Evolutionary conservation across 2,113 vertebrate species (phyloP).

Genomic region (Myrmophylax atrothorax): DNA sequence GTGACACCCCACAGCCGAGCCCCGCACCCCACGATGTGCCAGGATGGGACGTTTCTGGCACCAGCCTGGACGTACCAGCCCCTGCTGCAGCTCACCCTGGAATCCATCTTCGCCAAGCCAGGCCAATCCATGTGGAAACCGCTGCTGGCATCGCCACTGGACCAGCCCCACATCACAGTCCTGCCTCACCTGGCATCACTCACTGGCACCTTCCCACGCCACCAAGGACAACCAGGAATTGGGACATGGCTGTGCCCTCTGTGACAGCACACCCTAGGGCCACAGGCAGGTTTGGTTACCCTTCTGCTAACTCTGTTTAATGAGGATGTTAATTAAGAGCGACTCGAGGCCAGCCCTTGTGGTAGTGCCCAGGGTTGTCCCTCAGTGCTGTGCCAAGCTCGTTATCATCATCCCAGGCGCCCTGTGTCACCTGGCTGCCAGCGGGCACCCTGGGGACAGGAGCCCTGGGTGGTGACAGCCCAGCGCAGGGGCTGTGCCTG

Average conservation of each 20-base stretch:
- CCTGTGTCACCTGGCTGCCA: background rate
- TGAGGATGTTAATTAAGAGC: conserved; percentile 36
- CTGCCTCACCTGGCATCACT: background rate
- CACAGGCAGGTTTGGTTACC: background rate
- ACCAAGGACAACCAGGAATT: rapidly evolving
- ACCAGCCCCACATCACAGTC: rapidly evolving
- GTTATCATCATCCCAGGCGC: background rate
- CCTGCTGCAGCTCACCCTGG: background rate
- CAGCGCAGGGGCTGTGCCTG: background rate
- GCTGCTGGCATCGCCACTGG: rapidly evolving
- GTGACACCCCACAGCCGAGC: rapidly evolving
- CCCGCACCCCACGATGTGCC: rapidly evolving
- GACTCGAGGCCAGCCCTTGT: background rate
- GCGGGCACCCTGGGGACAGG: background rate
- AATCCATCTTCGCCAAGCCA: background rate
- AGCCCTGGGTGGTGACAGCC: background rate
- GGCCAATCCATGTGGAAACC: background rate
- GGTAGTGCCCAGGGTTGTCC: background rate
- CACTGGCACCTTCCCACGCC: background rate
- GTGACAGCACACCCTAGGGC: background rate
- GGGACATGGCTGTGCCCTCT: rapidly evolving
- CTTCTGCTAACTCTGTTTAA: conserved; percentile 7
- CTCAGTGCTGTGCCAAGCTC: background rate
- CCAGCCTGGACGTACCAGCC: background rate
- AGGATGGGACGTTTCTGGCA: background rate